Base-by-base conservation (phyloP, 2,797 vertebrate species). In the Characodon lateralis region DNA sequence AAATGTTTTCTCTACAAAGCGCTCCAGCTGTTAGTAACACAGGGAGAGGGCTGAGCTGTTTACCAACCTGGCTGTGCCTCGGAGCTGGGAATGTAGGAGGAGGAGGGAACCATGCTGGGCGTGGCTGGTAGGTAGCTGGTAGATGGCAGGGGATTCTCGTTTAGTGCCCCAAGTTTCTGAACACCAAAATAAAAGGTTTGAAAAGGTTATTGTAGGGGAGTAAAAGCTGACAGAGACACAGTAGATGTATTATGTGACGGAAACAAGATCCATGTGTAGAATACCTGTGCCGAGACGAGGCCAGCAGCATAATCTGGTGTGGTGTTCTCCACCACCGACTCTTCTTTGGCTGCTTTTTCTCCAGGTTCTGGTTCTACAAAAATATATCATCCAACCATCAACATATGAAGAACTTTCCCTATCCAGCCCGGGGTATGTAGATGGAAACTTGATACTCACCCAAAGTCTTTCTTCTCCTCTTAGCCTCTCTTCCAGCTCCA, bases 251-350 rank as follows among this genome's bases (percentile, higher is more conserved):
- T 28, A 1, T 16, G 9, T 51, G 16, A 28, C 0, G 13, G 28
- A n/a, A 61, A 74, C 35, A 3, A 3, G n/a, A 50, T 7, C 39
- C 5, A 2, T 13, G 39, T 1, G 1, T 24, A 22, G 4, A 18
- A 43, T 91, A 99, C 98, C 97, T 99, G 98, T 63, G 98, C 97
- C 83, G 98, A 99, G 31, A 97, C 98, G 35, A 99, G 96, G 66
- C 98, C 98, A 1, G 98, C 98, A 2, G 98, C 98, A 10, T 99
- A 99, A 93, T 99, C 98, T 0, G 98, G 98, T 1, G 98, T 99
- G 72, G 97, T 96, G 41, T 98, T 99, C 92, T 99, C 98, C 87
- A 98, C 96, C 78, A 99, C 96, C 0, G 94, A 91, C 92, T 99
- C 98, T 82, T 99, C 98, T 95, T 99, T 99, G 91, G 97, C 93